Evolutionary conservation across 2,113 vertebrate genomes (phyloP), one percentile per base, ranked within the genome.

Genomic region (Lepus americanus): DNA sequence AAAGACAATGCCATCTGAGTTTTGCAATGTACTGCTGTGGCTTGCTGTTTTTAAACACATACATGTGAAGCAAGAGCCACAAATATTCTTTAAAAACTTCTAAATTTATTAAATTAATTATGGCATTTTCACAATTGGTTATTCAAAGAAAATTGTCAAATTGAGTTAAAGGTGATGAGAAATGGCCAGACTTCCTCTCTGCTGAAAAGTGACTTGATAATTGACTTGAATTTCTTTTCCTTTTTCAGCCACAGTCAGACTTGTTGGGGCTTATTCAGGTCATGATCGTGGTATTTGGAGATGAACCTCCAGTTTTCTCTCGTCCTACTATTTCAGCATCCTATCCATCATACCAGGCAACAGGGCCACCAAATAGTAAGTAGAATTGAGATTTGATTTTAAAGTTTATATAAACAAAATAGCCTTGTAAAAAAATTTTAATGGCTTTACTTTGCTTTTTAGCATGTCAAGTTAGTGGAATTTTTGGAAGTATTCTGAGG

Each of bases 221-320:
- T 53, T 96, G 73, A 86, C 23, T 92, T 80, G 84, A 51, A 36
- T 96, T 94, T 95, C 7, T 84, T 90, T 97, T 95, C 19, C 29
- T 44, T 59, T 96, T 80, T 25, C 97, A 99, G 99, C 99, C 99
- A 67, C 99, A 99, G 98, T 99, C 99, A 69, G 99, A 99, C 96
- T 98, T 99, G 94, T 98, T 99, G 70, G 99, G 99, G 25, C 98
- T 99, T 95, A 99, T 99, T 97, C 99, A 99, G 97, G 99, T 99
- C 96, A 99, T 99, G 99, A 99, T 99, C 81, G 99, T 99, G 88
- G 99, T 99, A 87, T 99, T 99, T 98, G 99, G 99, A 89, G 99
- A 99, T 9, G 99, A 99, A 84, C 99, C 99, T 81, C 99, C 99
- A 0, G 99, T 99, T 81, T 99, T 99, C 97, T 99, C 99, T 61